A percentile compares a stretch with the other conserved stretches of the same genome.
phyloP scores from a whole-genome alignment of 2,797 vertebrate species.

The Lates japonicus region DNA sequence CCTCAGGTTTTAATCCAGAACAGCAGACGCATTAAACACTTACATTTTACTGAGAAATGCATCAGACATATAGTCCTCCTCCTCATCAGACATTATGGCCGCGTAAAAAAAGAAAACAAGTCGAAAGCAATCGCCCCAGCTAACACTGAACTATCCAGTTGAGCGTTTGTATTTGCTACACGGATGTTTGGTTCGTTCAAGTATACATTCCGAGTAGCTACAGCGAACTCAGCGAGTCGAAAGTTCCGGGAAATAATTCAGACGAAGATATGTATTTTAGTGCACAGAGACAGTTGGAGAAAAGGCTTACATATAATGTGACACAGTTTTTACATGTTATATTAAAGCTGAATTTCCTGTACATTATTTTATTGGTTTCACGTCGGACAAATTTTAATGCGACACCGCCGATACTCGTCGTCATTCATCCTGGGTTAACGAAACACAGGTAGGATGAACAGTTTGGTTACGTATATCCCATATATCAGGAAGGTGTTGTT shows the following conservation, averaged over 20 bases:
- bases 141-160: not conserved
- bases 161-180: not conserved
- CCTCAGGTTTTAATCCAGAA: not conserved
- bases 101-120: not conserved
- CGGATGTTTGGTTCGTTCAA: conserved; percentile 62
- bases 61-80: conserved; percentile 97
- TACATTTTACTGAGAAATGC: conserved; percentile 88
- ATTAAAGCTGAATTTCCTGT: not conserved
- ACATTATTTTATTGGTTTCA: conserved; percentile 41
- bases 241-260: conserved; percentile 40
- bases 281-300: fast-evolving
- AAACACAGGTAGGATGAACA: conserved; percentile 71
- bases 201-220: conserved; percentile 50
- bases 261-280: fast-evolving
- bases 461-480: not conserved
- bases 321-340: not conserved
- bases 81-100: conserved; percentile 83
- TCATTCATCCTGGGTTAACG: conserved; percentile 71
- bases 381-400: conserved; percentile 64
- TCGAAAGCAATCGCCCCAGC: not conserved
- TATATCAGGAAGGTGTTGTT: not conserved
- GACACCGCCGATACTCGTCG: conserved; percentile 63
- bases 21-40: conserved; percentile 30
- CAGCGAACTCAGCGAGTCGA: not conserved
- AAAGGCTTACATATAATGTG: fast-evolving